phyloP scores from a whole-genome alignment of 37 sponge, comb jelly and placozoan genomes.

The Oopsacas minuta region DNA sequence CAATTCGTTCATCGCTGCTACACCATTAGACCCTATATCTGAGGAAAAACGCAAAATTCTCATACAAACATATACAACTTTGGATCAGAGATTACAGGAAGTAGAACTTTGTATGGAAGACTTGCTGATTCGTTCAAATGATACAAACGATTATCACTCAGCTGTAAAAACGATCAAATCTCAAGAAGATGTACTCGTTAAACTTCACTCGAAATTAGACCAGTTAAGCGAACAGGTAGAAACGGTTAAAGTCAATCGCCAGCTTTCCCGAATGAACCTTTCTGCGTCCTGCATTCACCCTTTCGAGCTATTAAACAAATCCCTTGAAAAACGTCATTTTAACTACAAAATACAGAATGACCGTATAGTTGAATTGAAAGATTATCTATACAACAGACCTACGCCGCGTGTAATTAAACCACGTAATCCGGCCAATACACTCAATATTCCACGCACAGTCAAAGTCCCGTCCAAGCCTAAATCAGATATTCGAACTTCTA shows the following conservation, averaged over 20 bases:
- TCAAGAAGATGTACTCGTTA: background rate
- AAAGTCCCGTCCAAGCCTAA: background rate
- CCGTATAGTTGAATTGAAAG: background rate
- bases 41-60: background rate
- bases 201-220: background rate
- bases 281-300: background rate
- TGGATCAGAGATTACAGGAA: background rate
- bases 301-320: background rate
- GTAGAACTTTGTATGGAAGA: background rate
- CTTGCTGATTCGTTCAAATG: background rate
- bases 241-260: background rate
- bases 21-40: conserved; percentile 6
- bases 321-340: background rate
- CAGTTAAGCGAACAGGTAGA: background rate
- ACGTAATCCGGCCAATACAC: background rate
- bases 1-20: background rate
- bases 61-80: background rate
- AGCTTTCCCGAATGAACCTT: background rate
- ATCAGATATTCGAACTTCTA: background rate
- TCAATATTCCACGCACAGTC: background rate
- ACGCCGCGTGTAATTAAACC: background rate
- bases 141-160: background rate
- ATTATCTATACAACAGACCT: background rate
- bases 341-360: background rate
- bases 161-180: background rate